phyloP scores from a whole-genome alignment of 2,113 vertebrate species.

The Astur gentilis region DNA sequence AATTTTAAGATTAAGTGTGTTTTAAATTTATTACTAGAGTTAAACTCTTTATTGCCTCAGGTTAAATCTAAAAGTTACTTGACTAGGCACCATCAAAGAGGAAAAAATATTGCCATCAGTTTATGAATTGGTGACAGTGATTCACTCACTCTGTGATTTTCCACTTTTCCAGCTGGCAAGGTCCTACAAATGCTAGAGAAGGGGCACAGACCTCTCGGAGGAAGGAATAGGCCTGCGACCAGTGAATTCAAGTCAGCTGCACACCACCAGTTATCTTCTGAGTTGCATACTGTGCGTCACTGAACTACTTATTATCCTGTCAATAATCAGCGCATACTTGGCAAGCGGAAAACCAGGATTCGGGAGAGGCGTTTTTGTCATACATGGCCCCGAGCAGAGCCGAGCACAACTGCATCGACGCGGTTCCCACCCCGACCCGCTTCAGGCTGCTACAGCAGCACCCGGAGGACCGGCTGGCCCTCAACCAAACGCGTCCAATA shows the following conservation, averaged over 20 bases:
- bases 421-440: accelerated
- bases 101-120: background rate
- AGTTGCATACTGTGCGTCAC: accelerated
- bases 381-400: accelerated
- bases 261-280: background rate
- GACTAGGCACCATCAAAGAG: background rate
- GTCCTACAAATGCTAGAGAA: background rate
- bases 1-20: background rate
- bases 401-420: background rate
- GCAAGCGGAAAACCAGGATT: background rate
- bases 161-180: background rate
- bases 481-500: accelerated
- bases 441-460: background rate
- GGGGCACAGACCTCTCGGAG: background rate
- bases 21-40: background rate
- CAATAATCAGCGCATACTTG: background rate
- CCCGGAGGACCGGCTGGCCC: accelerated
- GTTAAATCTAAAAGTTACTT: background rate
- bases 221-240: background rate
- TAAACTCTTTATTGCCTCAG: background rate
- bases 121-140: background rate
- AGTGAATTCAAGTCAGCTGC: background rate
- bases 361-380: background rate
- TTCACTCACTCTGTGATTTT: background rate
- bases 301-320: background rate